Conservation (phyloP, 2,888 invertebrate genomes). For the Tetanocera ferruginea region DNA sequence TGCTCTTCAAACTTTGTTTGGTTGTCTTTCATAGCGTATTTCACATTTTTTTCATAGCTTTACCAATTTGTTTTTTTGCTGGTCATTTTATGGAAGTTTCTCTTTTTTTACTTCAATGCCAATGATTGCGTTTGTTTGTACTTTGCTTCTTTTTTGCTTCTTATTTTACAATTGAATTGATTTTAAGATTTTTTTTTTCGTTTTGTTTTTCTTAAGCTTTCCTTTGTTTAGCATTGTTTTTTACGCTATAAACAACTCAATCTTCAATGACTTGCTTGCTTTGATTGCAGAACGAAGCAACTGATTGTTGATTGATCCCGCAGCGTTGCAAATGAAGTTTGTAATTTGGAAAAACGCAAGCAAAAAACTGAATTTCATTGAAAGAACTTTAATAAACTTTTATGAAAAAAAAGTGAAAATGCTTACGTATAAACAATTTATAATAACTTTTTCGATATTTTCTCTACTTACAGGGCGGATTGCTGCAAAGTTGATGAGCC, state of each 20-base stretch:
- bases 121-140: no score
- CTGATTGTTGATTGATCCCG: conserved; percentile 16
- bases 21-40: neutral
- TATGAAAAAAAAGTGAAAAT: no score
- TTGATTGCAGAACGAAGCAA: neutral
- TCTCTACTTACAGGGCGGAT: conserved; percentile 72
- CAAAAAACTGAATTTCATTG: neutral
- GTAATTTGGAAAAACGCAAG: neutral
- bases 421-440: neutral
- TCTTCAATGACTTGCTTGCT: neutral
- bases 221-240: neutral
- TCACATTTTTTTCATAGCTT: neutral
- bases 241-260: no score
- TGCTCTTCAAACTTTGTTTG: neutral
- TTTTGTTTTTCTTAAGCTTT: neutral
- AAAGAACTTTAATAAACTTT: no score
- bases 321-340: neutral
- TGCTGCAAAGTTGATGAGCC: conserved; percentile 76
- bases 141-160: no score
- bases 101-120: no score
- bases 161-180: neutral
- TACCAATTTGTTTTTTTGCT: no score
- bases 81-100: no score
- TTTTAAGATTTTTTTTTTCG: neutral
- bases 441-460: conserved; percentile 9